Conservation (phyloP, 2,888 invertebrate genomes). For the Neoascia interrupta region DNA sequence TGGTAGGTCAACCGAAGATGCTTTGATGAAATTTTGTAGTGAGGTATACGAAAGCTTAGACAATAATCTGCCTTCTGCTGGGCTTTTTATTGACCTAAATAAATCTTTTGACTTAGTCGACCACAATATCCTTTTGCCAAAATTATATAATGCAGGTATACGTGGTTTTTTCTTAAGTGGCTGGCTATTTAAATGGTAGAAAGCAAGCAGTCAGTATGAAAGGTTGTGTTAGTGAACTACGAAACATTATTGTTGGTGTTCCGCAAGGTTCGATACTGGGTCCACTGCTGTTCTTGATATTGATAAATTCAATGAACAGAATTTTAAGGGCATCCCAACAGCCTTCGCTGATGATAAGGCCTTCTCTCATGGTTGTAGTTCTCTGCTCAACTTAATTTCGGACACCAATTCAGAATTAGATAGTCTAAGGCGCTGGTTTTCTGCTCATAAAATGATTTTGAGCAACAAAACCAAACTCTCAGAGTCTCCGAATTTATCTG, state of each 20-base stretch:
- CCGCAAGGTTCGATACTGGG: too few relatives aligned
- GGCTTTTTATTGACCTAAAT: background rate
- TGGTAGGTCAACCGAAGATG: background rate
- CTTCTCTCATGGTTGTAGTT: background rate
- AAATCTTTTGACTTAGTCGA: background rate
- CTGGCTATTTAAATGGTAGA: too few relatives aligned
- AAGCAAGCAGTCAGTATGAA: too few relatives aligned
- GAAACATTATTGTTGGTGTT: too few relatives aligned
- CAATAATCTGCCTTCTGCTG: background rate
- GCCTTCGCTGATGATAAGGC: slow-evolving; percentile 3
- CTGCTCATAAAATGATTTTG: slow-evolving; percentile 4
- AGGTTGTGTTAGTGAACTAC: too few relatives aligned
- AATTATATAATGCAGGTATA: background rate
- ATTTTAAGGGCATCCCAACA: background rate
- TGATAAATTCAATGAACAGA: background rate
- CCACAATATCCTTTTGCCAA: background rate
- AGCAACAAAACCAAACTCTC: slow-evolving; percentile 5
- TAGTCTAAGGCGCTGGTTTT: slow-evolving; percentile 7
- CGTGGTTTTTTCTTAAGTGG: background rate
- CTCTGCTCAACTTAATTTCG: background rate
- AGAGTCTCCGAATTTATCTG: background rate
- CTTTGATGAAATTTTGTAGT: background rate
- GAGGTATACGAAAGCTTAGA: background rate
- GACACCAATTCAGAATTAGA: slow-evolving; percentile 2
- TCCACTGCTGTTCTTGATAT: too few relatives aligned